Percentiles rank a stretch among this genome's conserved stretches.
These are phyloP conservation scores for Artibeus lituratus DNA, from an alignment of 2,797 vertebrate genomes.

Conservation along the genomic window DNA sequence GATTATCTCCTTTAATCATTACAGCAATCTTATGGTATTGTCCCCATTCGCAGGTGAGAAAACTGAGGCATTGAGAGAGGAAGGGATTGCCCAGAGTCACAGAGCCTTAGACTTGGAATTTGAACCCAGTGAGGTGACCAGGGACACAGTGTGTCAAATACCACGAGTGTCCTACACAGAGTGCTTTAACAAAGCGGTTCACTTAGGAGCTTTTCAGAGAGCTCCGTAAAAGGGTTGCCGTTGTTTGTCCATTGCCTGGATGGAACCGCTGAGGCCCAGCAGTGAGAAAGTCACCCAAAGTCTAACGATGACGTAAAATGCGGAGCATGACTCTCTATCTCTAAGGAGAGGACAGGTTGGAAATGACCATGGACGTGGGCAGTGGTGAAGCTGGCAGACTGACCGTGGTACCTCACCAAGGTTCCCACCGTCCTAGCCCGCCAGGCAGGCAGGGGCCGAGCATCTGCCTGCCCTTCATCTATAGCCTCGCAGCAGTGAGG, in stretches of 20 bases:
- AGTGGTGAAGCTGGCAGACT: background rate
- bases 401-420: accelerated
- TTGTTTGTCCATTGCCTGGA: accelerated
- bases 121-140: background rate
- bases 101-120: background rate
- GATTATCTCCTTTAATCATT: background rate
- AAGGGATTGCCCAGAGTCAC: background rate
- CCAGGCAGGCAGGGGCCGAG: background rate
- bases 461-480: background rate
- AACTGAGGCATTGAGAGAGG: background rate
- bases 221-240: background rate
- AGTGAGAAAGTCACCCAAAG: background rate
- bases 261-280: background rate
- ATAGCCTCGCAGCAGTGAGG: conserved; percentile 35
- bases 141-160: no score
- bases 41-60: background rate
- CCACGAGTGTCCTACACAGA: background rate
- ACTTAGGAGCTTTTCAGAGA: background rate
- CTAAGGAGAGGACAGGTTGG: background rate
- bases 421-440: background rate
- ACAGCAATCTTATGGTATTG: accelerated
- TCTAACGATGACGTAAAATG: background rate
- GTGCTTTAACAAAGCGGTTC: background rate
- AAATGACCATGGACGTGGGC: accelerated
- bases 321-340: accelerated